Evolutionary conservation across 2,797 vertebrate species (phyloP).

Genomic region (Lithobates sylvaticus): DNA sequence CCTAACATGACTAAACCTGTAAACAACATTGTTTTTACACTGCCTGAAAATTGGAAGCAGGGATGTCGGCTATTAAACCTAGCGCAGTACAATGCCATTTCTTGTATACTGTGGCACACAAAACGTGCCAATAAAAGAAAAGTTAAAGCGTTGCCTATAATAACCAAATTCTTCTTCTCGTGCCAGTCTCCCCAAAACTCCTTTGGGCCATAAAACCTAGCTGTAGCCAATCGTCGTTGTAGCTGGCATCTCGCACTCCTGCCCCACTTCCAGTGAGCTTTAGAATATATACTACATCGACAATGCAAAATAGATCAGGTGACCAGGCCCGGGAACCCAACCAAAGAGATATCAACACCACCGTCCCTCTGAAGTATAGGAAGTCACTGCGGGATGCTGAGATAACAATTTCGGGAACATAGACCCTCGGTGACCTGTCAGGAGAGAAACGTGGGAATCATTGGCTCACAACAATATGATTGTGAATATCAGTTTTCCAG

Average conservation of each 20-base stretch:
- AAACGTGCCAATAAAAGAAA: too few species aligned
- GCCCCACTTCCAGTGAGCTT: neutral
- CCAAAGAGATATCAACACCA: neutral
- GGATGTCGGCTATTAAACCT: constrained; percentile 28
- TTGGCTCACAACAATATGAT: neutral
- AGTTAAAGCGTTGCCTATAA: neutral
- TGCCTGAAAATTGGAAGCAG: constrained; percentile 5
- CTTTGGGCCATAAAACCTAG: neutral
- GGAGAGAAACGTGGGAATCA: neutral
- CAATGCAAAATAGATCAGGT: neutral
- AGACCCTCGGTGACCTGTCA: neutral
- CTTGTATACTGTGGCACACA: neutral
- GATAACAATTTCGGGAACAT: neutral
- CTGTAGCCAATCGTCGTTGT: neutral
- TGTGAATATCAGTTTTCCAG: neutral
- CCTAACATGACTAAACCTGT: constrained; percentile 60
- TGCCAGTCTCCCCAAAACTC: too few species aligned
- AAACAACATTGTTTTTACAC: constrained; percentile 60
- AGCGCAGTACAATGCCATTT: neutral
- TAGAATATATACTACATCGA: neutral
- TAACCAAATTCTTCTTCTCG: too few species aligned
- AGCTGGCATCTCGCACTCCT: too few species aligned
- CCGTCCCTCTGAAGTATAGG: neutral
- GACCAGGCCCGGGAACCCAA: neutral
- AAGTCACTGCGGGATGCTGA: neutral